These are phyloP conservation scores for Aethes cnicana DNA, from an alignment of 2,888 invertebrate species.

Conservation along the genomic window DNA sequence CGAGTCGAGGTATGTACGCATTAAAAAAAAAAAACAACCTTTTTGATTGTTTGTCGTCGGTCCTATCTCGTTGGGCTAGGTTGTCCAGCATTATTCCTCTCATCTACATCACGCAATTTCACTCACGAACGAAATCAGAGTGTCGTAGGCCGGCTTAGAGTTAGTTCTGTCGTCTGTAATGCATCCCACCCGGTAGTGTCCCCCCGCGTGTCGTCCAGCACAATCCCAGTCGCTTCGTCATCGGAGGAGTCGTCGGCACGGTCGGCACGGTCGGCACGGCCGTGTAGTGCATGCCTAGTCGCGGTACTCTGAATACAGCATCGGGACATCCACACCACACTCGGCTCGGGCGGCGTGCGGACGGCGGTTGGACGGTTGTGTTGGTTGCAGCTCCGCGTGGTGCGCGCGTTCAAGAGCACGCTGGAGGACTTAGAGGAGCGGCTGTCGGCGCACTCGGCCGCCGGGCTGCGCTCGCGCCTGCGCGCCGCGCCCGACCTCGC, in stretches of 20 bases:
- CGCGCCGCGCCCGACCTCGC: constrained; percentile 90
- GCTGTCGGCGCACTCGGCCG: constrained; percentile 98
- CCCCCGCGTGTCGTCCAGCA: constrained; percentile 44
- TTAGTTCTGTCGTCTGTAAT: constrained; percentile 63
- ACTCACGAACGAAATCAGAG: constrained; percentile 37
- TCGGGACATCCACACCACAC: constrained; percentile 70
- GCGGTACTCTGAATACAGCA: constrained; percentile 66
- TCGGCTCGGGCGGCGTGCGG: constrained; percentile 53
- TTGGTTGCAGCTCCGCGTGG: constrained; percentile 99
- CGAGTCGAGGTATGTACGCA: no score
- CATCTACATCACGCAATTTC: not conserved
- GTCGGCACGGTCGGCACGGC: no score
- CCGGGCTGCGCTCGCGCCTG: constrained; percentile 93
- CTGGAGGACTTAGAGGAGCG: constrained; percentile 99
- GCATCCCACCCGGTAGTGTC: constrained; percentile 58
- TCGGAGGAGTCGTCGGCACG: no score
- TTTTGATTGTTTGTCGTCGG: no score
- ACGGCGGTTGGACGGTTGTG: constrained; percentile 71
- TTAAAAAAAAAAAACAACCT: no score
- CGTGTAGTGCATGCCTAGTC: constrained; percentile 37
- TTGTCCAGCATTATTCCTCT: no score
- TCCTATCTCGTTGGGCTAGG: no score
- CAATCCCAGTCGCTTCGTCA: no score
- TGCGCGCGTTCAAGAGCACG: constrained; percentile 99
- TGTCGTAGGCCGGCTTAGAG: constrained; percentile 63